phyloP scores from a whole-genome alignment of 1,140 invertebrate genomes.

The Arion vulgaris region DNA sequence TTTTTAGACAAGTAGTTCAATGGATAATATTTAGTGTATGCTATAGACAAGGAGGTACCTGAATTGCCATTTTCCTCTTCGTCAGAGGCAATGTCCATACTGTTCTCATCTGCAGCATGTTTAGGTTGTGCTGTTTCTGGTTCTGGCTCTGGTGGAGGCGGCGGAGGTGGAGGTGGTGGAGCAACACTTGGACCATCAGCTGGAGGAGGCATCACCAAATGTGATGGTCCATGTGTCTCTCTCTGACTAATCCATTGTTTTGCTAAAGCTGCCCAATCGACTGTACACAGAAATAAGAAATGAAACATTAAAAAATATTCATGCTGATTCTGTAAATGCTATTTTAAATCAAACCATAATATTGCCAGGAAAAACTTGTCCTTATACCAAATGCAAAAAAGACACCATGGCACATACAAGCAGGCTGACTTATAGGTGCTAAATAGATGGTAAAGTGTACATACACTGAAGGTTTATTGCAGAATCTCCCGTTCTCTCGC shows the following conservation, averaged over 20 bases:
- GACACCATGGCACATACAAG: too few relatives aligned
- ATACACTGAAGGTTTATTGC: too few relatives aligned
- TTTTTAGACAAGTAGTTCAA: too few relatives aligned
- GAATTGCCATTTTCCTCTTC: slow-evolving; percentile 38
- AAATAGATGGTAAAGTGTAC: too few relatives aligned
- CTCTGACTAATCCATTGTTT: slow-evolving; percentile 99
- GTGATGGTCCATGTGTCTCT: slow-evolving; percentile 74
- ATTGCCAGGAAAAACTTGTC: too few relatives aligned
- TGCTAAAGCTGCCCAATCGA: slow-evolving; percentile 95
- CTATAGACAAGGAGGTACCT: too few relatives aligned
- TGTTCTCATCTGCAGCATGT: slow-evolving; percentile 48
- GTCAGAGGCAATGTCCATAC: slow-evolving; percentile 55
- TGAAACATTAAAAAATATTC: neutral
- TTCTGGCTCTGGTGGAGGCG: slow-evolving; percentile 37
- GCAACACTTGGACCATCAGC: neutral
- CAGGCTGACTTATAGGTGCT: too few relatives aligned
- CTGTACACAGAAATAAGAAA: slow-evolving; percentile 72
- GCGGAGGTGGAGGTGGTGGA: slow-evolving; percentile 40
- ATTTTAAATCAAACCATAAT: too few relatives aligned
- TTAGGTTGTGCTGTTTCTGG: neutral
- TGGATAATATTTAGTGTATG: too few relatives aligned
- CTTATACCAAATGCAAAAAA: too few relatives aligned
- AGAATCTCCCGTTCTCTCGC: too few relatives aligned
- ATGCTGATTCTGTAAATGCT: too few relatives aligned
- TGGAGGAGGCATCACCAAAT: slow-evolving; percentile 18